Conservation (phyloP, 2,797 vertebrate genomes). For the Rhynchonycteris naso region DNA sequence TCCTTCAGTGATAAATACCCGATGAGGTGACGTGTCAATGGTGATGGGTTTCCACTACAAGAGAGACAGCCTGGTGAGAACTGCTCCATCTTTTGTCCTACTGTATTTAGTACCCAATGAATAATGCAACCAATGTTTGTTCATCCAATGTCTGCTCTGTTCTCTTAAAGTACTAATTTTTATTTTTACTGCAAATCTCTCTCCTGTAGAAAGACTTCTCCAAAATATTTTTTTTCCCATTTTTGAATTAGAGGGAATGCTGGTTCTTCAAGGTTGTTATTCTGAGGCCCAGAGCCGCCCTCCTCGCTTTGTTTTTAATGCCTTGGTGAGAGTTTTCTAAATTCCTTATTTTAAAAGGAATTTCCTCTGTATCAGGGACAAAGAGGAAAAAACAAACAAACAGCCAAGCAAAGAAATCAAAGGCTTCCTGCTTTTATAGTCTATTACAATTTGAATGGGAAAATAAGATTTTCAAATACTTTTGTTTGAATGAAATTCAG, state of each 20-base stretch:
- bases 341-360: slow-evolving; percentile 27
- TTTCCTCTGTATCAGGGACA: slow-evolving; percentile 29
- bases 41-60: not conserved
- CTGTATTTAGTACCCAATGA: not conserved
- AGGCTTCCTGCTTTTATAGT: slow-evolving; percentile 44
- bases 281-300: not conserved
- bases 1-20: not conserved
- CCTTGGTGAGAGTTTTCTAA: slow-evolving; percentile 17
- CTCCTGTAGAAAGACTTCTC: not conserved
- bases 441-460: not conserved
- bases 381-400: not conserved
- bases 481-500: slow-evolving; percentile 15
- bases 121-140: not conserved
- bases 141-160: not conserved
- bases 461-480: slow-evolving; percentile 18
- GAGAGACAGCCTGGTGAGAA: no score
- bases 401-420: not conserved
- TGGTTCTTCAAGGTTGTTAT: not conserved
- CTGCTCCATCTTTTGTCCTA: not conserved
- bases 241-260: not conserved
- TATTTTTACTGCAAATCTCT: not conserved
- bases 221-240: not conserved
- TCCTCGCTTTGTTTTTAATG: slow-evolving; percentile 18
- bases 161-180: not conserved
- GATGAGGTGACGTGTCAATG: not conserved